These are phyloP conservation scores for Scopus umbretta DNA, from an alignment of 2,113 vertebrate species.

Conservation along the genomic window DNA sequence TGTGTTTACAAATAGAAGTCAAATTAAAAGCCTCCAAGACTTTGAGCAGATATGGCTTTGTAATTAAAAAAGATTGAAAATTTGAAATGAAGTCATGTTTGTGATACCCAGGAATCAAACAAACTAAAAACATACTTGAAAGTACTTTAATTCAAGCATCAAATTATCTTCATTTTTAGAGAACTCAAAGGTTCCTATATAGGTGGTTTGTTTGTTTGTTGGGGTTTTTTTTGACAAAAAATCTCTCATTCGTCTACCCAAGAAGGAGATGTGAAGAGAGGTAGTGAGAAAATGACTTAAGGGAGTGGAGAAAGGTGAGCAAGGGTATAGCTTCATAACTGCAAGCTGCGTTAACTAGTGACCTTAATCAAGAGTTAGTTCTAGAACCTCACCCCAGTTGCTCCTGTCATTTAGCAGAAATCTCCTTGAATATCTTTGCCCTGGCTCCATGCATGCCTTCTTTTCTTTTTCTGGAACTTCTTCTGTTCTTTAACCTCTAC, in stretches of 20 bases:
- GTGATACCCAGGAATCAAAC: neutral
- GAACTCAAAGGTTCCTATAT: neutral
- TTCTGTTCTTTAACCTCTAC: neutral
- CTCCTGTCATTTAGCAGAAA: neutral
- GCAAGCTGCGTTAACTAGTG: neutral
- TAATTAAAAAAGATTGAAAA: neutral
- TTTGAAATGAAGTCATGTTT: neutral
- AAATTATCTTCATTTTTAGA: neutral
- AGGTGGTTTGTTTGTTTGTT: neutral
- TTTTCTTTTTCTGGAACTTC: neutral
- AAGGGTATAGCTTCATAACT: neutral
- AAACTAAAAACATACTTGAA: neutral
- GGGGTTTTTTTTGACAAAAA: too few relatives aligned
- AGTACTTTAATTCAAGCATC: neutral
- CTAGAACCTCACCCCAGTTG: neutral
- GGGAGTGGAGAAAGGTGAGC: neutral
- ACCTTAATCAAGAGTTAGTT: neutral
- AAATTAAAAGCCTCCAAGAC: neutral
- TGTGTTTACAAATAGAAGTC: neutral
- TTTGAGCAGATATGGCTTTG: neutral
- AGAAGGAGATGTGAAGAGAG: neutral
- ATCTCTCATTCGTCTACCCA: neutral
- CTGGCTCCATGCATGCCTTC: neutral
- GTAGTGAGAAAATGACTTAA: neutral
- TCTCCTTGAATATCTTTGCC: neutral